Evolutionary conservation across 1,140 invertebrate genomes (phyloP).

Genomic region (Micrasema minimum): DNA sequence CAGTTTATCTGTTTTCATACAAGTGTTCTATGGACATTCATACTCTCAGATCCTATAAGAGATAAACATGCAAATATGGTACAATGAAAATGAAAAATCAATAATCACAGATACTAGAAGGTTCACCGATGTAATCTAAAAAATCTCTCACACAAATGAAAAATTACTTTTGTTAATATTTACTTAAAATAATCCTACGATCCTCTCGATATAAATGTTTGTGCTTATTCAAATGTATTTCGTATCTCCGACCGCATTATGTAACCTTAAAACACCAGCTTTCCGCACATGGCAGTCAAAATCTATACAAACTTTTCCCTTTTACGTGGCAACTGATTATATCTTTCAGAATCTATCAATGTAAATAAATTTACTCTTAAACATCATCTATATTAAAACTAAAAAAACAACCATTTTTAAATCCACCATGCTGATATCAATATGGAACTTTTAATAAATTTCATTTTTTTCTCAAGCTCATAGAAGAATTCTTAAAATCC

Average conservation of each 20-base stretch:
- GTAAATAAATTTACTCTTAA: constrained; percentile 12
- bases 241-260: not conserved
- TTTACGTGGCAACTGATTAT: not conserved
- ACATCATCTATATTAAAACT: constrained; percentile 28
- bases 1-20: constrained; percentile 8
- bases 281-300: not conserved
- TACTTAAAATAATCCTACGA: constrained; percentile 28
- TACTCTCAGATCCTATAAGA: constrained; percentile 4
- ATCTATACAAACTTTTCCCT: constrained; percentile 4
- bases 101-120: constrained; percentile 34
- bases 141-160: constrained; percentile 24
- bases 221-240: constrained; percentile 27
- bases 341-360: constrained; percentile 4
- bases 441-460: not conserved
- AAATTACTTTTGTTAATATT: constrained; percentile 26
- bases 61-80: constrained; percentile 4
- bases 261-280: not conserved
- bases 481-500: no score
- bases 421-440: constrained; percentile 17
- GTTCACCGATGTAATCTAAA: constrained; percentile 23
- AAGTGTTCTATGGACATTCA: constrained; percentile 25
- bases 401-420: constrained; percentile 23
- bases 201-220: constrained; percentile 25
- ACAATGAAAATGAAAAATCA: constrained; percentile 28
- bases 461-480: not conserved